Percentiles rank a stretch among this genome's conserved stretches.
phyloP scores from a whole-genome alignment of 1,140 invertebrate genomes.

The Trialeurodes vaporariorum region DNA sequence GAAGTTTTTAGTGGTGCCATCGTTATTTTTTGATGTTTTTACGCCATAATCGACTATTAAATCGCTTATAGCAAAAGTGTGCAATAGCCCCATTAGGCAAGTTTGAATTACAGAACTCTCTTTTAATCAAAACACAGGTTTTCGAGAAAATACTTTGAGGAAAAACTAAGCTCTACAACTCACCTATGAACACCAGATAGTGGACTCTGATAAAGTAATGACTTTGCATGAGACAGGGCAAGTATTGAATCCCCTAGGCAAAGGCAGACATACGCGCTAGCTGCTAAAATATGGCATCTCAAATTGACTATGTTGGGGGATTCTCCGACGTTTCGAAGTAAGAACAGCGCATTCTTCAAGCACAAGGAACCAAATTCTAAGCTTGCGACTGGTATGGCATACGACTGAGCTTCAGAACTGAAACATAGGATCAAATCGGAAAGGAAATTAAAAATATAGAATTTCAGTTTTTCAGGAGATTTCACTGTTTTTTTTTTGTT shows the following conservation, averaged over 20 bases:
- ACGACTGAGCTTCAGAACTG: slow-evolving; percentile 49
- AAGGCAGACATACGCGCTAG: slow-evolving; percentile 70
- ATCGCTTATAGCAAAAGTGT: too few species aligned
- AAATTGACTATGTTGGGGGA: slow-evolving; percentile 16
- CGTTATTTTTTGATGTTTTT: too few species aligned
- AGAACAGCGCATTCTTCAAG: slow-evolving; percentile 64
- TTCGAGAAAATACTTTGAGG: too few species aligned
- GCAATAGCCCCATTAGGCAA: too few species aligned
- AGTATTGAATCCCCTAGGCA: slow-evolving; percentile 72
- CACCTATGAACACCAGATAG: slow-evolving; percentile 52
- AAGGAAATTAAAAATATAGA: too few species aligned
- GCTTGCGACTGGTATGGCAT: slow-evolving; percentile 72
- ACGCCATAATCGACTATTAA: too few species aligned
- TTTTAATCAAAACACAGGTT: too few species aligned
- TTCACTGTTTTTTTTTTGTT: too few species aligned
- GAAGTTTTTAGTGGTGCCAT: too few species aligned
- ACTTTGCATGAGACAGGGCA: slow-evolving; percentile 64
- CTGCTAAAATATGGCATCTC: slow-evolving; percentile 52
- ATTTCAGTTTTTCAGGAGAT: too few species aligned
- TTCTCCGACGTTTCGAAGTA: slow-evolving; percentile 14
- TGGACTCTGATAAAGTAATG: slow-evolving; percentile 49
- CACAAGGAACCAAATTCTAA: slow-evolving; percentile 82
- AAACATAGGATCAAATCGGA: slow-evolving; percentile 12
- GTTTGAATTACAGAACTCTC: too few species aligned
- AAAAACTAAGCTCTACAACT: slow-evolving; percentile 19